These are phyloP conservation scores for Nycticorax nycticorax DNA, from an alignment of 2,113 vertebrate genomes.

Conservation along the genomic window DNA sequence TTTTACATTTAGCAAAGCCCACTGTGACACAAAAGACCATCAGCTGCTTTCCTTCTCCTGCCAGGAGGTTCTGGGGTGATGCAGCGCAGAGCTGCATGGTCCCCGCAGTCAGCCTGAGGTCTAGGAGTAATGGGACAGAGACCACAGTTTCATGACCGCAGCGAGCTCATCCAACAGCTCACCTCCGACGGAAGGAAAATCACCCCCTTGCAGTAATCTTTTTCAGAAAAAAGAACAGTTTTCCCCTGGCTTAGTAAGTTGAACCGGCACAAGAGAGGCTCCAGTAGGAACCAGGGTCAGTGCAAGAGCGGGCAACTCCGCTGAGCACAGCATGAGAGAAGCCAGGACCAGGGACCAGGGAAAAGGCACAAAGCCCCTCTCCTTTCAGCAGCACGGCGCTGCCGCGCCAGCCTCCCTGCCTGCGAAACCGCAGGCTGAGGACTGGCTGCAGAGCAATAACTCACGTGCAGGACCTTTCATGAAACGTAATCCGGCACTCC, in stretches of 20 bases:
- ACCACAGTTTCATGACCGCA: neutral
- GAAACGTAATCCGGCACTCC: neutral
- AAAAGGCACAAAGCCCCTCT: neutral
- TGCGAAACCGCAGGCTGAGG: conserved; percentile 10
- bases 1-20: neutral
- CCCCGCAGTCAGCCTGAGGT: neutral
- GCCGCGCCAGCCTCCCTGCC: neutral
- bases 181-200: neutral
- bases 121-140: neutral
- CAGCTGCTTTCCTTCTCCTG: neutral
- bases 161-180: neutral
- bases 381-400: conserved; percentile 15
- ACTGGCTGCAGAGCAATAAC: neutral
- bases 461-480: conserved; percentile 12
- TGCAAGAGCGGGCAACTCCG: neutral
- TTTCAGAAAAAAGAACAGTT: neutral
- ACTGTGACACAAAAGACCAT: neutral
- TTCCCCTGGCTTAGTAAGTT: neutral
- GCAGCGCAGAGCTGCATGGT: neutral
- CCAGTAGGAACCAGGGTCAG: neutral
- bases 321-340: neutral
- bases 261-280: neutral
- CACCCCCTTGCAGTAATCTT: neutral
- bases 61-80: neutral
- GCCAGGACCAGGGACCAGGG: neutral